A percentile compares a stretch with the other conserved stretches of the same genome.
Evolutionary conservation across 2,888 invertebrate species (phyloP).

Genomic region (Cheilosia pagana): DNA sequence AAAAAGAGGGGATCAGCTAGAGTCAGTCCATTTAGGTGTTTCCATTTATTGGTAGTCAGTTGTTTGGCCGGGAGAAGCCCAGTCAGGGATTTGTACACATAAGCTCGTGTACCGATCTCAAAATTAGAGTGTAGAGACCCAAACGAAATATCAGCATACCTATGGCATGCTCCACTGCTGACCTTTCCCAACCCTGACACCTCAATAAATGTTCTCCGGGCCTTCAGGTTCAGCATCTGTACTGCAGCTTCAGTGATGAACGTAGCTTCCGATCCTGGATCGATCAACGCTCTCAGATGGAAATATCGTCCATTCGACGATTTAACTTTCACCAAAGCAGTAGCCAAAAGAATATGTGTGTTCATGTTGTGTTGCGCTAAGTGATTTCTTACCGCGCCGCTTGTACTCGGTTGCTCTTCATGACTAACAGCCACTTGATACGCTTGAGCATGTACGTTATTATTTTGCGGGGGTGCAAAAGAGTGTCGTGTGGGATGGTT

Average conservation of each 20-base stretch:
- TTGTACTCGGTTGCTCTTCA: neutral
- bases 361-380: neutral
- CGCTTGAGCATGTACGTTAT: neutral
- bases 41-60: neutral
- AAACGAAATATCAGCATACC: constrained; percentile 5
- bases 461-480: neutral
- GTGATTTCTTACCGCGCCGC: neutral
- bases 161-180: constrained; percentile 22
- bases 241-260: constrained; percentile 1
- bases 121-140: neutral
- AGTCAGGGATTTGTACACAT: constrained; percentile 18
- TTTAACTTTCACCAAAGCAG: neutral
- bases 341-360: constrained; percentile 3
- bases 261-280: constrained; percentile 1
- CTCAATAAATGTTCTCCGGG: neutral
- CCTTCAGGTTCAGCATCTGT: neutral
- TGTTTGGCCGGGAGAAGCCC: constrained; percentile 10
- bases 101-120: constrained; percentile 2
- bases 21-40: neutral
- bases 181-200: constrained; percentile 30
- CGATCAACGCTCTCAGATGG: constrained; percentile 1
- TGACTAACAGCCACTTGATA: neutral
- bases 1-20: too few relatives aligned
- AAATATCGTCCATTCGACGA: constrained; percentile 1
- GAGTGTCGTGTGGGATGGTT: neutral